Evolutionary conservation across 2,888 invertebrate genomes (phyloP), one percentile per base, ranked within the genome.

Genomic region (Thyatira batis): DNA sequence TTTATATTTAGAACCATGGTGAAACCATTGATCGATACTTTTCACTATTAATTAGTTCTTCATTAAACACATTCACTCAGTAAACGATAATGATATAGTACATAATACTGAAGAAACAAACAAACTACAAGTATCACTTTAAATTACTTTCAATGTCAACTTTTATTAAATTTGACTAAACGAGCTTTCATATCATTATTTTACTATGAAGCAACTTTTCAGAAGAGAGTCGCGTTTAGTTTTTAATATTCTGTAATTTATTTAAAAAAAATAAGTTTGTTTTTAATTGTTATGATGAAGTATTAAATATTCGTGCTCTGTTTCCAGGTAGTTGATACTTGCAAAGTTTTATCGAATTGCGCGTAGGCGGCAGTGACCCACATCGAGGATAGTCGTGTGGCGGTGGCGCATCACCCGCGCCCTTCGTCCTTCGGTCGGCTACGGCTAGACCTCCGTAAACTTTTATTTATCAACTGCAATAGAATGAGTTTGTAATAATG

Each of bases 1-100:
- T 92, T 92, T 91, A 92, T 91, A 91, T 91, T 92, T 90, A 91
- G 91, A 89, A 85, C 84, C 89, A 89, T 88, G 89, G 87, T 88
- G 86, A 88, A 90, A 87, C 87, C 84, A 90, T 88, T 91, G 87
- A 91, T 91, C 91, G 84, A 90, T 91, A 89, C 86, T 89, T 89
- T 88, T 87, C 90, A 89, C 89, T 88, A 87, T 85, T 85, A 86
- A 88, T 89, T 89, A 87, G 78, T 75, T 63, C 65, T 60, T 60
- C 63, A 55, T 17, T 55, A 63, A 72, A 72, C 78, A 89, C 88
- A 87, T 87, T 87, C 87, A 78, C 84, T 78, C 64, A 51, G 63
- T 65, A 20, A 20, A 61, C n/a, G n/a, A 61, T 55, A 57, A 68
- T 61, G 57, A 64, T 54, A 58, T 48, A 27, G 51, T 55, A n/a